Evolutionary conservation across 1,140 invertebrate species (phyloP).

Genomic region (Teleopsis dalmanni): DNA sequence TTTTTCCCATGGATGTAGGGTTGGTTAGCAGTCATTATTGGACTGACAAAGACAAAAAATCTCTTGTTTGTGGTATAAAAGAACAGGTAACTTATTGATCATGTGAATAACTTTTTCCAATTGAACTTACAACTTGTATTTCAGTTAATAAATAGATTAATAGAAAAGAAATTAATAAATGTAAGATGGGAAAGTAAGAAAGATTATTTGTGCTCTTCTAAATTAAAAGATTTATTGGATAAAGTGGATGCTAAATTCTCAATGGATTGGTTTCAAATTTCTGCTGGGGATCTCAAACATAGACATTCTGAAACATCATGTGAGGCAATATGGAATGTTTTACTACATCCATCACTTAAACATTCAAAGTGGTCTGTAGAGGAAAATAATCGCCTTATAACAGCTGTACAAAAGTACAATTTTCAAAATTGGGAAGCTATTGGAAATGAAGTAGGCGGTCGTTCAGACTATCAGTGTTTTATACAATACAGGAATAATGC

Average conservation of each 20-base stretch:
- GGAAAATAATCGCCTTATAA: conserved; percentile 51
- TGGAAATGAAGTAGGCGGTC: conserved; percentile 47
- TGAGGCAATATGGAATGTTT: conserved; percentile 58
- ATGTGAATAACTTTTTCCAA: too few species aligned
- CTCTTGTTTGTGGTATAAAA: conserved; percentile 32
- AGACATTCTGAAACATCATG: conserved; percentile 50
- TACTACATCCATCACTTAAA: conserved; percentile 57
- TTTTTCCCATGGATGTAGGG: conserved; percentile 39
- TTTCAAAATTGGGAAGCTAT: conserved; percentile 59
- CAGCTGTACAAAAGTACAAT: conserved; percentile 45
- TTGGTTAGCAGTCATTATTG: conserved; percentile 26
- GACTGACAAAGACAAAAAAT: conserved; percentile 31
- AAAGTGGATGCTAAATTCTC: conserved; percentile 20
- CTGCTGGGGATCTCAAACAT: conserved; percentile 42
- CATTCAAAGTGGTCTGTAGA: conserved; percentile 51
- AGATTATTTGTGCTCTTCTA: too few species aligned
- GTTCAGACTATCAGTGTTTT: conserved; percentile 60
- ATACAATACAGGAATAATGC: conserved; percentile 53
- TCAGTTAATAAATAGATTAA: too few species aligned
- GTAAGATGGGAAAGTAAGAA: too few species aligned
- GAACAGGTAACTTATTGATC: too few species aligned
- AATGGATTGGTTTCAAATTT: conserved; percentile 44
- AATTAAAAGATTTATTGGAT: conserved; percentile 11
- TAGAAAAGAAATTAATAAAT: too few species aligned
- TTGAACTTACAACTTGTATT: too few species aligned